Evolutionary conservation across 2,797 vertebrate genomes (phyloP).

Genomic region (Myripristis murdjan): DNA sequence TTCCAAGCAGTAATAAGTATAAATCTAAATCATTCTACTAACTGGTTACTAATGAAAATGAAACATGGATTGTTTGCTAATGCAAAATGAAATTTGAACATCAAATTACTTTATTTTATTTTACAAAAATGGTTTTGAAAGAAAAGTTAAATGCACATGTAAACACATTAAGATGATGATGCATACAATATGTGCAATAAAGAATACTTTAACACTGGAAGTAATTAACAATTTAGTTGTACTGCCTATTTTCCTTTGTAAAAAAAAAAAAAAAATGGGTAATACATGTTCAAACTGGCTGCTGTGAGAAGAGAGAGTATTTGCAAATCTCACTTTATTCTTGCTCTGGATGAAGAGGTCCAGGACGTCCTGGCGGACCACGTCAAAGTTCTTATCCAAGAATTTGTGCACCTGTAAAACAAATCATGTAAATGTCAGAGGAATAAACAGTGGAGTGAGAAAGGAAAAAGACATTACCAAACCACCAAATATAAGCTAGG

Average conservation of each 20-base stretch:
- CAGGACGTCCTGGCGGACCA: slow-evolving; percentile 95
- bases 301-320: neutral
- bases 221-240: neutral
- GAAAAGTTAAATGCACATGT: too few relatives aligned
- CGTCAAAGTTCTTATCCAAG: slow-evolving; percentile 97
- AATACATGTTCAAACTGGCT: neutral
- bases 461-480: slow-evolving; percentile 19
- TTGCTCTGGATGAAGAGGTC: slow-evolving; percentile 94
- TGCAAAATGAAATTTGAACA: too few relatives aligned
- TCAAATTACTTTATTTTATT: too few relatives aligned
- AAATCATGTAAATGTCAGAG: slow-evolving; percentile 12
- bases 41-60: neutral
- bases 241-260: neutral
- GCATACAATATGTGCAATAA: slow-evolving; percentile 13
- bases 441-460: neutral
- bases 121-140: too few relatives aligned
- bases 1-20: neutral
- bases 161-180: too few relatives aligned
- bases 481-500: slow-evolving; percentile 16
- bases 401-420: slow-evolving; percentile 93
- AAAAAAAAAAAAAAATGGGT: neutral
- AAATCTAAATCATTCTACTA: too few relatives aligned
- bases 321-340: slow-evolving; percentile 86
- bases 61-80: too few relatives aligned
- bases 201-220: slow-evolving; percentile 11